phyloP scores from a whole-genome alignment of 2,797 vertebrate genomes.

The Vultur gryphus region DNA sequence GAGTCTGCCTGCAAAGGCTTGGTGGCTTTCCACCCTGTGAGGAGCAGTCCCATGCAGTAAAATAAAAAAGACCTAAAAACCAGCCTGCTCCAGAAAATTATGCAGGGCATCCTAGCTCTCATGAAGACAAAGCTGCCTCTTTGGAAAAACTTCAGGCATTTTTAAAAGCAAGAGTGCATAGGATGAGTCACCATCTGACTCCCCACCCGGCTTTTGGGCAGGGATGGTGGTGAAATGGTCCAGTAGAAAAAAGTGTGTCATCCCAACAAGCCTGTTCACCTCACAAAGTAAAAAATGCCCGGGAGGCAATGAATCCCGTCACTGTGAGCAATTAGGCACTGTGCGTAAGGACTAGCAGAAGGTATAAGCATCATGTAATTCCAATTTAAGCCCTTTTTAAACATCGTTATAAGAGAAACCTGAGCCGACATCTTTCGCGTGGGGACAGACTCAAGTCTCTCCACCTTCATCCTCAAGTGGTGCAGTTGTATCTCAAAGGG shows the following conservation, averaged over 20 bases:
- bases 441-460: neutral
- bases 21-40: neutral
- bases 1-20: neutral
- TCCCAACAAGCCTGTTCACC: neutral
- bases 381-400: neutral
- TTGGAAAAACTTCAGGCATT: neutral
- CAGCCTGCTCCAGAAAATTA: neutral
- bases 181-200: neutral
- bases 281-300: neutral
- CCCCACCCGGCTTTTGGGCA: neutral
- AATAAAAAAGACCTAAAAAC: neutral
- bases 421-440: neutral
- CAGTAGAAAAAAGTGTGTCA: neutral
- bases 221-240: neutral
- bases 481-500: neutral
- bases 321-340: neutral
- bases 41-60: neutral
- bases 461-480: neutral
- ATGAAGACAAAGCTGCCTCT: neutral
- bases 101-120: neutral
- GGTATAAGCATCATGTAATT: neutral
- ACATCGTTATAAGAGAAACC: neutral
- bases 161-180: neutral
- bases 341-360: neutral
- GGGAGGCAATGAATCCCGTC: neutral